Evolutionary conservation across 2,888 invertebrate genomes (phyloP), one percentile per base, ranked within the genome.

Genomic region (Deroplatys truncata): DNA sequence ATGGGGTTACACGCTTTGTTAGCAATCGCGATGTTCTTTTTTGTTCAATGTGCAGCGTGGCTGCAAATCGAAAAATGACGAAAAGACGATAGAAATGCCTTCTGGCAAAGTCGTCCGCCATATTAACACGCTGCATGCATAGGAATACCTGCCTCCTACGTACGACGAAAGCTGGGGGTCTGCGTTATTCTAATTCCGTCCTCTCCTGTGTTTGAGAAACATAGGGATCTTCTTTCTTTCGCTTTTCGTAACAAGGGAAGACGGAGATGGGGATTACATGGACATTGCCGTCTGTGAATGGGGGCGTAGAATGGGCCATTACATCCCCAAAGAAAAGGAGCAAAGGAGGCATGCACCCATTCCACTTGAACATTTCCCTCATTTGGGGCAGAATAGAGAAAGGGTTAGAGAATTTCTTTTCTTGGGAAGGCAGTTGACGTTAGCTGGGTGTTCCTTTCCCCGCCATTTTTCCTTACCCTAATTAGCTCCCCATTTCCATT

Each of bases 301-400:
- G 43, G 88, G 35, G 13, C 84, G 15, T 84, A 56, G 35, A 88
- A 88, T 88, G 88, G 88, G 84, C 88, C 88, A 88, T 88, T 88
- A 88, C 88, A 88, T 88, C 43, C 28, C 84, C 83, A 84, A 88
- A 72, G 56, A 83, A 84, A 88, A 88, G 84, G 84, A 84, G 72
- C 43, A 82, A 82, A 82, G 72, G 56, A 72, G 56, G 56, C 56
- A 72, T 72, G 86, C 86, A 28, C 7, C 49, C 85, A 35, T 85
- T 43, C 85, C 85, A 49, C 56, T 28, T 28, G 43, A 49, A 85
- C 85, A n/a, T 28, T 49, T 85, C 85, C 85, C 85, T 85, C 31
- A 85, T 56, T 85, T 85, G 13, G 85, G 85, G 20, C 20, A 72
- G 56, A 72, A 72, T 20, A 72, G 56, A 72, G 56, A 86, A 86